A percentile compares a stretch with the other conserved stretches of the same genome.
Evolutionary conservation across 2,113 vertebrate genomes (phyloP).

Genomic region (Lichenostomus cassidix): DNA sequence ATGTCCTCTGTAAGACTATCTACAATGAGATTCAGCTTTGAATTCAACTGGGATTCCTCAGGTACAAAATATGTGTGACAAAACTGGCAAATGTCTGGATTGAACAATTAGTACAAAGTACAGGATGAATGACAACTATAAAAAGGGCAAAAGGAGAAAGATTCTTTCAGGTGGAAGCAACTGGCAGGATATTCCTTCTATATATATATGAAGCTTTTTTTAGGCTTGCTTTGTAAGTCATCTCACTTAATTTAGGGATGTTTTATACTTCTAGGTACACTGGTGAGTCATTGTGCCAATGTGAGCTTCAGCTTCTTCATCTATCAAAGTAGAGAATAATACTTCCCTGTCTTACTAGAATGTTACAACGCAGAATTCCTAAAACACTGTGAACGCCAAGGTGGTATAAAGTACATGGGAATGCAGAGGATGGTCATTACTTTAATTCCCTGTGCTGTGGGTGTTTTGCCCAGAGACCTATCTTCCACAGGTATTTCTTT

Average conservation of each 20-base stretch:
- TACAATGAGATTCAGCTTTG: background rate
- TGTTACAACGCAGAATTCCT: background rate
- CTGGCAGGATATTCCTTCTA: background rate
- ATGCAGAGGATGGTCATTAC: slow-evolving; percentile 12
- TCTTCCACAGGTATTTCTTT: slow-evolving; percentile 48
- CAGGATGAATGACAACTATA: background rate
- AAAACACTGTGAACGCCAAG: background rate
- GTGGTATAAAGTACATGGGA: background rate
- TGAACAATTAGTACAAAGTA: background rate
- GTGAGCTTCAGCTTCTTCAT: background rate
- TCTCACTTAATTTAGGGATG: background rate
- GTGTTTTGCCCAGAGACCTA: background rate
- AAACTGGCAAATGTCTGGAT: background rate
- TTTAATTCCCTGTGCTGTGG: background rate
- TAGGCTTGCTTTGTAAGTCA: background rate
- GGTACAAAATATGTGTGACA: background rate
- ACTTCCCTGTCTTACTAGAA: background rate
- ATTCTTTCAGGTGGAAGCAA: background rate
- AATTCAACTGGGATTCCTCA: background rate
- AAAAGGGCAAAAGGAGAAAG: background rate
- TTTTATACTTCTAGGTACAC: background rate
- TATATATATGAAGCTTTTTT: background rate
- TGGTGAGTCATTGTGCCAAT: background rate
- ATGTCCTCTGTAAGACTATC: background rate
- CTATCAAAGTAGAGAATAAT: background rate